Conservation (phyloP, 2,888 invertebrate species). For the Girardia tigrina region DNA sequence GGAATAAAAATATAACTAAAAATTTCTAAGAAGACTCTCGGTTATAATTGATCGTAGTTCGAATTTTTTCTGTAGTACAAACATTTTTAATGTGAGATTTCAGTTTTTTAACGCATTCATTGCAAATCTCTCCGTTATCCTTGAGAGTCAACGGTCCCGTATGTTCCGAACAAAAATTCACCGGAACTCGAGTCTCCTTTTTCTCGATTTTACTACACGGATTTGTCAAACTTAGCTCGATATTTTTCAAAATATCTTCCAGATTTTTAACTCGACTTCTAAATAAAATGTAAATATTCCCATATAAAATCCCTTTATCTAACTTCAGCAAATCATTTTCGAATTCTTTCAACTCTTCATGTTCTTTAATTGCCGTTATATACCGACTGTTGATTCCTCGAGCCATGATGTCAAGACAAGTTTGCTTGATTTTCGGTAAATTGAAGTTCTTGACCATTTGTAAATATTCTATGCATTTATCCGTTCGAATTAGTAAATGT, state of each 20-base stretch:
- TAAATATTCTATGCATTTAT: background rate
- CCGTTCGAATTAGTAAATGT: background rate
- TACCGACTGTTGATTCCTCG: background rate
- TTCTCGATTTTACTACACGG: constrained; percentile 19
- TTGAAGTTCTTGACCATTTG: background rate
- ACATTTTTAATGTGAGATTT: constrained; percentile 1
- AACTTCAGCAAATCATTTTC: background rate
- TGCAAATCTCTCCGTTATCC: constrained; percentile 6
- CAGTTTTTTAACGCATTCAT: constrained; percentile 10
- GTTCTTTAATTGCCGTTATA: constrained; percentile 4
- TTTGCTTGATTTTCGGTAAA: constrained; percentile 11
- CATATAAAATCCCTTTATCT: too few relatives aligned
- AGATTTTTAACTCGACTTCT: constrained; percentile 1
- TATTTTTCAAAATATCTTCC: constrained; percentile 18
- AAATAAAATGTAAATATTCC: too few relatives aligned
- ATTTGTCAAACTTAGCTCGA: background rate
- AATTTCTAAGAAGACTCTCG: background rate
- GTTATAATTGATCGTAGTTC: background rate
- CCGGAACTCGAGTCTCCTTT: background rate
- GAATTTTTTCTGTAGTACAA: background rate
- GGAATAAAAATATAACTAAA: too few relatives aligned
- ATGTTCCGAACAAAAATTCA: background rate
- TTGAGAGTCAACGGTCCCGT: background rate
- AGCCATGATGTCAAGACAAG: background rate
- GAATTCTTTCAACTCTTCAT: background rate